Conservation (phyloP, 2,888 invertebrate species). For the Trissonchulus latispiculum region DNA sequence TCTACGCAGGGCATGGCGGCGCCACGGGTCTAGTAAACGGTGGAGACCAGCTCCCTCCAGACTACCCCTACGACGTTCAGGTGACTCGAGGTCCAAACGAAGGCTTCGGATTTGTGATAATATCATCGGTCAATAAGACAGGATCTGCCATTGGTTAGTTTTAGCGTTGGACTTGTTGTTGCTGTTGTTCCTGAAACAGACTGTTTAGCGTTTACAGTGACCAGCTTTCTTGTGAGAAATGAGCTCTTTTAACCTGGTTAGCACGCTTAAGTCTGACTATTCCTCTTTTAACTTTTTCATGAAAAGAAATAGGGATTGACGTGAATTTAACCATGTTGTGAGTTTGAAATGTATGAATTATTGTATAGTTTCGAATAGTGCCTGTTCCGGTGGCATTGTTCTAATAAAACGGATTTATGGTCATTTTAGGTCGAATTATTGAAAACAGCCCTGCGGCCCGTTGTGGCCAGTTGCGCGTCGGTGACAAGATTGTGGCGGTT, state of each 20-base stretch:
- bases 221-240: no score
- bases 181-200: no score
- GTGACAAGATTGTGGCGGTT: slow-evolving; percentile 88
- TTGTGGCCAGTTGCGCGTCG: slow-evolving; percentile 68
- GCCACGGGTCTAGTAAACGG: neutral
- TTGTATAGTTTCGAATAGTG: no score
- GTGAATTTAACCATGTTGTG: no score
- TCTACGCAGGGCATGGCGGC: neutral
- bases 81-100: slow-evolving; percentile 81
- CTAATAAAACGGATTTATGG: neutral
- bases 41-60: neutral
- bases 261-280: no score
- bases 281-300: no score
- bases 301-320: no score
- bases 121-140: slow-evolving; percentile 80
- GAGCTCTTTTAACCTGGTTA: no score
- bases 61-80: slow-evolving; percentile 74
- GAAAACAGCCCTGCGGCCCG: slow-evolving; percentile 90
- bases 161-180: no score
- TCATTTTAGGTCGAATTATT: slow-evolving; percentile 73
- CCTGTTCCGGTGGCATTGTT: neutral
- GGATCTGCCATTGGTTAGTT: slow-evolving; percentile 71
- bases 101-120: slow-evolving; percentile 97
- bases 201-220: no score
- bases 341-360: no score